Conservation (phyloP, 2,113 vertebrate species). For the Connochaetes taurinus region DNA sequence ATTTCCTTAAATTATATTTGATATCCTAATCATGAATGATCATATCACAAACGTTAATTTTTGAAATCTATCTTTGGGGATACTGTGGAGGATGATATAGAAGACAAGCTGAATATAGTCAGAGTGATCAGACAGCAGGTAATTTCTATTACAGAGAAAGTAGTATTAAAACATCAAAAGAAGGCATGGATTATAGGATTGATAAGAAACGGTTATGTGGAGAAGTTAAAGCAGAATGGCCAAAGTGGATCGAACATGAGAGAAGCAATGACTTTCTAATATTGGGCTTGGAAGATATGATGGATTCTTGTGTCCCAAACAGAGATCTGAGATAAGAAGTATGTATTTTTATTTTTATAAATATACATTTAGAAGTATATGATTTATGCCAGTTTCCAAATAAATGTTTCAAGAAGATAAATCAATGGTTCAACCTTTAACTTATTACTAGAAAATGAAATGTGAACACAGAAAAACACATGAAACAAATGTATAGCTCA, state of each 20-base stretch:
- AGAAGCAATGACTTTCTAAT: not conserved
- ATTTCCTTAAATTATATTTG: conserved; percentile 34
- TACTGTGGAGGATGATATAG: not conserved
- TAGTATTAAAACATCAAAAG: not conserved
- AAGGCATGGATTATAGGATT: not conserved
- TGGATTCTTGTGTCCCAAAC: not conserved
- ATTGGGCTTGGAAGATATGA: not conserved
- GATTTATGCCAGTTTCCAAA: not conserved
- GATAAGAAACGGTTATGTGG: not conserved
- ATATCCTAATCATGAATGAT: not conserved
- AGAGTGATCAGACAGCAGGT: not conserved
- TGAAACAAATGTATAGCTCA: not conserved
- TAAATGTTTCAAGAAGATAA: not conserved
- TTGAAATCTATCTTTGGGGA: not conserved
- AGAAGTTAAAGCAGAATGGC: not conserved
- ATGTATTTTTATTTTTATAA: not conserved
- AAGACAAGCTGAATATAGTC: not conserved
- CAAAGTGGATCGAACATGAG: not conserved
- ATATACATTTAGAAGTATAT: not conserved
- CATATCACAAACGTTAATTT: not conserved
- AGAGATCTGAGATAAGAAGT: not conserved
- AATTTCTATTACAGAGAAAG: not conserved
- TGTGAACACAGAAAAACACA: not conserved
- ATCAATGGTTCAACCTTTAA: not conserved
- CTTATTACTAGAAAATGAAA: not conserved